Percentiles rank a stretch among this genome's conserved stretches.
These are phyloP conservation scores for Sandelia bainsii DNA, from an alignment of 2,797 vertebrate species.

Conservation along the genomic window DNA sequence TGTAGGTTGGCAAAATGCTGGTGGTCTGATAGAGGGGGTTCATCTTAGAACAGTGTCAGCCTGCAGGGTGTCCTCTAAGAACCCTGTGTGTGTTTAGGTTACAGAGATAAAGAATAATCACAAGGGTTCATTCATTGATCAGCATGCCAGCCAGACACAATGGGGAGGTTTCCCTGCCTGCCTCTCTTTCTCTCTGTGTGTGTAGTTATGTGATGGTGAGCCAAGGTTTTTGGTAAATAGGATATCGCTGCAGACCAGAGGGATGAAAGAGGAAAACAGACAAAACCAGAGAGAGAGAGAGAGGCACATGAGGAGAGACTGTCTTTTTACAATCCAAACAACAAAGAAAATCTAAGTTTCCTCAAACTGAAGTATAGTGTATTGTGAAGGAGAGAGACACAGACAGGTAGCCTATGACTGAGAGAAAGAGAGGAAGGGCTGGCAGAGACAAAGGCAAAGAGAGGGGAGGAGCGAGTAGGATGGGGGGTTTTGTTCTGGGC, in stretches of 20 bases:
- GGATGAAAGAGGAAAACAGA: constrained; percentile 33
- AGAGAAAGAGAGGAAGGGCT: constrained; percentile 38
- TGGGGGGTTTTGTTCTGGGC: constrained; percentile 44
- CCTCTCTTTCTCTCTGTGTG: constrained; percentile 11
- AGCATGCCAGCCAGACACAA: constrained; percentile 75
- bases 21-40: constrained; percentile 22
- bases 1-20: constrained; percentile 40
- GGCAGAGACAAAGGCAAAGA: constrained; percentile 63
- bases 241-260: constrained; percentile 51
- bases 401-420: constrained; percentile 34
- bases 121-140: constrained; percentile 73
- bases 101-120: constrained; percentile 68
- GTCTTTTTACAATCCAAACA: constrained; percentile 15
- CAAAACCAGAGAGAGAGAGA: constrained; percentile 13
- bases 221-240: constrained; percentile 65
- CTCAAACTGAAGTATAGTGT: neutral
- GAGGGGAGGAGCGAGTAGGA: constrained; percentile 27
- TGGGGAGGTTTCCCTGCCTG: constrained; percentile 24
- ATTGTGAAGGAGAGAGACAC: constrained; percentile 19
- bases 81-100: constrained; percentile 59
- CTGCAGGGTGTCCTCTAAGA: constrained; percentile 46
- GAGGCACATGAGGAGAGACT: neutral
- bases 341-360: constrained; percentile 24
- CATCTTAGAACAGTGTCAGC: constrained; percentile 35
- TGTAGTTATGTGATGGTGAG: constrained; percentile 50